Base-by-base conservation (phyloP, 2,888 invertebrate species). In the Tryphoninae sp. region DNA sequence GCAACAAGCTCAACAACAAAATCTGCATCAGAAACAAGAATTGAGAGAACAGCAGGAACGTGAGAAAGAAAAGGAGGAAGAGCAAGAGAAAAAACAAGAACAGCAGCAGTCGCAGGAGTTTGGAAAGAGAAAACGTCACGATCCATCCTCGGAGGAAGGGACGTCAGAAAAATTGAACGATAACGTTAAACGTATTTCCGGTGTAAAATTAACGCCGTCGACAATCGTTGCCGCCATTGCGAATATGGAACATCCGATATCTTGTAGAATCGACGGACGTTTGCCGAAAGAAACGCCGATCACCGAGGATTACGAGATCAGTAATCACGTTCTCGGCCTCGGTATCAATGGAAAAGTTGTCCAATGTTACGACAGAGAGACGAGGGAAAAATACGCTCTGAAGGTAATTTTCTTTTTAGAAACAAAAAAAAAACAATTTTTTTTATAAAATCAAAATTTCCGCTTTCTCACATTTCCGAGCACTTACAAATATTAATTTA, bases 331-430 rank as follows among this genome's bases (percentile, higher is more conserved):
- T 59, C 94, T 99, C 82, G 99, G 99, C 61, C 94, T 99, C 83
- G 99, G 99, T 11, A 99, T 99, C 86, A 99, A 99, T 93, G 99
- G 99, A 83, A 99, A 99, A 95, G 99, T 99, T 73, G 96, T 99
- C 19, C 97, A 99, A 93, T 99, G 99, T 93, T 96, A 95, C 89
- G 95, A 95, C 82, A 96, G 96, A 88, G 93, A 93, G 67, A 96
- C 95, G 0, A 95, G 96, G 64, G 94, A 95, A 85, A 97, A 97
- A 92, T 97, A 95, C 89, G 99, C 99, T 0, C 92, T 99, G 75
- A 99, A 99, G 94, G 98, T 98, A 92, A 78, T 73, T 62, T 51
- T 69, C 23, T 59, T 72, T 45, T 22, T 33, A 13, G 22, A 7
- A 6, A 53, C 53, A 61, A n/a, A 26, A 45, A 45, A 4, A 45